phyloP scores from a whole-genome alignment of 2,113 vertebrate species.

The Melospiza melodia region DNA sequence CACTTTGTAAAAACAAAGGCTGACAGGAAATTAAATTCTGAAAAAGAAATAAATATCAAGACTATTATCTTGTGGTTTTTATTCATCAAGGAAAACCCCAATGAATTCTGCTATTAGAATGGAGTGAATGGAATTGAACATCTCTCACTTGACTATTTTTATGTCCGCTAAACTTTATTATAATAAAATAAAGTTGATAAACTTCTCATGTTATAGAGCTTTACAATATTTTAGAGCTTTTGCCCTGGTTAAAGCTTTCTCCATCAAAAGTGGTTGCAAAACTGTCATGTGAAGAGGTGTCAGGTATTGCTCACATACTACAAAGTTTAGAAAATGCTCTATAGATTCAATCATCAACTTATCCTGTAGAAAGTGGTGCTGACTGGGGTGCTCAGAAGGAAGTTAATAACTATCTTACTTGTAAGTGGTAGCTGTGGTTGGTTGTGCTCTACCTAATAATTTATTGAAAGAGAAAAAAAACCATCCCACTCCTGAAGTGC shows the following conservation, averaged over 20 bases:
- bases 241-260: background rate
- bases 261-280: background rate
- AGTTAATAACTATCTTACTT: background rate
- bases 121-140: background rate
- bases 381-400: background rate
- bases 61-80: background rate
- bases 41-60: background rate
- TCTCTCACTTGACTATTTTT: background rate
- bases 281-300: background rate
- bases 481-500: background rate
- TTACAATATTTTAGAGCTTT: background rate
- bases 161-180: background rate
- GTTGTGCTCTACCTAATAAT: background rate
- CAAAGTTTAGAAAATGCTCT: background rate
- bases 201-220: background rate
- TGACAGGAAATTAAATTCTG: conserved; percentile 29
- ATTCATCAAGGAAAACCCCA: background rate
- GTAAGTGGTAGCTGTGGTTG: background rate
- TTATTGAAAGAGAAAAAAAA: background rate
- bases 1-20: background rate
- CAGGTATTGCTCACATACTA: background rate
- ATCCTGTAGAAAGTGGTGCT: background rate
- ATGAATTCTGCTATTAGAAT: background rate
- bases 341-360: background rate
- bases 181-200: background rate